These are phyloP conservation scores for Mellivora capensis DNA, from an alignment of 2,113 vertebrate species.

Conservation along the genomic window DNA sequence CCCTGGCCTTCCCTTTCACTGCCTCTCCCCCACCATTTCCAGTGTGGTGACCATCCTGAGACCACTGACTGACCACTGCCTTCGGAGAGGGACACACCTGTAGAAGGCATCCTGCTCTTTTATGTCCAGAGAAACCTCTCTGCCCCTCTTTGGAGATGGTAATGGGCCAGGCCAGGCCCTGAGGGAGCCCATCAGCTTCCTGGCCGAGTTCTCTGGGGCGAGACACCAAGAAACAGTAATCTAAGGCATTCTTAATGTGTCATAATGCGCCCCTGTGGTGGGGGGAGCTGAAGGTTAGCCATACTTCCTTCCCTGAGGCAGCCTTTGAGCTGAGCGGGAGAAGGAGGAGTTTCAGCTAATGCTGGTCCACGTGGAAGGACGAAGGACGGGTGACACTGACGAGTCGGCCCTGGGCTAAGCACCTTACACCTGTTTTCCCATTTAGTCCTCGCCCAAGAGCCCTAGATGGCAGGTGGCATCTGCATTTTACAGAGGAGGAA, in stretches of 20 bases:
- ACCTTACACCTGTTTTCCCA: neutral
- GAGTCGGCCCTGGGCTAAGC: neutral
- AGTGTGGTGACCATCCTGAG: neutral
- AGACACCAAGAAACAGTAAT: neutral
- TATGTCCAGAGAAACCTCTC: neutral
- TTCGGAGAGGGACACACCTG: neutral
- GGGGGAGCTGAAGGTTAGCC: neutral
- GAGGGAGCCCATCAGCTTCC: neutral
- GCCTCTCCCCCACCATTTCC: neutral
- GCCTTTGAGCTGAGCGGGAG: neutral
- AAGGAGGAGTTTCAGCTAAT: neutral
- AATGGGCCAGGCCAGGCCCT: neutral
- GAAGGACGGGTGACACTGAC: neutral
- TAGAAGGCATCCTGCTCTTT: neutral
- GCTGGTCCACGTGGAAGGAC: neutral
- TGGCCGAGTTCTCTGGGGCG: neutral
- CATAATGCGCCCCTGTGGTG: neutral
- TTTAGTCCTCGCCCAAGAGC: neutral
- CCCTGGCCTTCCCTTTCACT: neutral
- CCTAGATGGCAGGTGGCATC: neutral
- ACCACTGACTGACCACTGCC: neutral
- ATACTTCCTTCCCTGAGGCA: fast-evolving
- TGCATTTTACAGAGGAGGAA: neutral
- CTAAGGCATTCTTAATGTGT: neutral
- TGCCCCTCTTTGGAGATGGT: neutral